phyloP scores from a whole-genome alignment of 2,888 invertebrate species.

The Platypus cylindrus region DNA sequence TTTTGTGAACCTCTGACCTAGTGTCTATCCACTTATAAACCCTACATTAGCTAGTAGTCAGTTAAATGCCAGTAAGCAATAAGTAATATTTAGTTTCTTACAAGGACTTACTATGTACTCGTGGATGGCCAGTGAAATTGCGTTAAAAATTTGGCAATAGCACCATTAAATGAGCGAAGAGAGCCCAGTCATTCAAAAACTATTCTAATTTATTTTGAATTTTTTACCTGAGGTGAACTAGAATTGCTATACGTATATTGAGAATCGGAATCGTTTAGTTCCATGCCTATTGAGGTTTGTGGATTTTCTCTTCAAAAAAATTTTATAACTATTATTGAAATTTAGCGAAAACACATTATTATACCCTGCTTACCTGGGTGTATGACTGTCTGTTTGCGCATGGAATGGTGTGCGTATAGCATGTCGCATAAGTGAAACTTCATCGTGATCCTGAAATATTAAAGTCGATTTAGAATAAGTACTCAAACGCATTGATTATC shows the following conservation, averaged over 20 bases:
- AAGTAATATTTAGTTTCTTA: too few species aligned
- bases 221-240: constrained; percentile 52
- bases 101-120: too few species aligned
- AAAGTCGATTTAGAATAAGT: constrained; percentile 2
- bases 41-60: too few species aligned
- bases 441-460: constrained; percentile 26
- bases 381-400: constrained; percentile 24
- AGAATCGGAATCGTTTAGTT: constrained; percentile 60
- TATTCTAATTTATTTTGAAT: too few species aligned
- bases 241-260: constrained; percentile 68
- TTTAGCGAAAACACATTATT: neutral
- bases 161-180: too few species aligned
- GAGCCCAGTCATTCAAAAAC: too few species aligned
- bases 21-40: too few species aligned
- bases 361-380: constrained; percentile 14
- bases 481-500: neutral
- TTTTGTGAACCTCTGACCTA: too few species aligned
- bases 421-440: constrained; percentile 25
- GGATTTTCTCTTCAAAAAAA: constrained; percentile 25
- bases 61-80: too few species aligned
- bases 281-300: constrained; percentile 35
- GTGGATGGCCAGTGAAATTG: too few species aligned
- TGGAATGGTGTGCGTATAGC: constrained; percentile 30
- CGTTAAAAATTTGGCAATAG: too few species aligned
- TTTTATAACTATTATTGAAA: neutral